Evolutionary conservation across 2,797 vertebrate species (phyloP).

Genomic region (Catostomus latipinnis): DNA sequence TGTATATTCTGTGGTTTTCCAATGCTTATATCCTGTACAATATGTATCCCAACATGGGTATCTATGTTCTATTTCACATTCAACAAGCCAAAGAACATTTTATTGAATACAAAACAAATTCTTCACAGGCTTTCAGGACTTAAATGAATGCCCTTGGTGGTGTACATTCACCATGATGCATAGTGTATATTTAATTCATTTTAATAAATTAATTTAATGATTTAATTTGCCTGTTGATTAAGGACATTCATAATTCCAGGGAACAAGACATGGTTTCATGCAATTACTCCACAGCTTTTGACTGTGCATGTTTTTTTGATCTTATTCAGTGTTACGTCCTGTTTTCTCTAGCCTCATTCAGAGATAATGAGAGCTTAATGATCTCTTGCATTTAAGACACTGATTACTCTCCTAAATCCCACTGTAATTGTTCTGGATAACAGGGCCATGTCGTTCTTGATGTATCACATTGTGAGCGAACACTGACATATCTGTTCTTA

Average conservation of each 20-base stretch:
- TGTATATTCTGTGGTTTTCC: neutral
- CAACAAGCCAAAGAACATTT: neutral
- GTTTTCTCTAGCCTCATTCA: constrained; percentile 53
- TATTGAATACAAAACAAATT: constrained; percentile 5
- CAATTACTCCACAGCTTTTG: neutral
- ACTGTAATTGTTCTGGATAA: constrained; percentile 63
- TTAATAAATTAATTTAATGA: constrained; percentile 32
- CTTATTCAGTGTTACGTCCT: constrained; percentile 29
- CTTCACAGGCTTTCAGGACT: constrained; percentile 1
- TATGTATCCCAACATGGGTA: neutral
- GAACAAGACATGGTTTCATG: constrained; percentile 10
- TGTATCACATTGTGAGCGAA: constrained; percentile 56
- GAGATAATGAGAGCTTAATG: constrained; percentile 64
- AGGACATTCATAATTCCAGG: constrained; percentile 4
- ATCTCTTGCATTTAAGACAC: constrained; percentile 57
- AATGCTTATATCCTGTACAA: neutral
- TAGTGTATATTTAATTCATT: constrained; percentile 27
- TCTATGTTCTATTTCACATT: neutral
- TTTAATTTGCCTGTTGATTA: constrained; percentile 4
- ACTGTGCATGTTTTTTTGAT: constrained; percentile 35
- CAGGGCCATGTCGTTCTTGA: constrained; percentile 51
- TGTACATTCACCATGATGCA: constrained; percentile 14
- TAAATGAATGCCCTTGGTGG: neutral
- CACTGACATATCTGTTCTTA: constrained; percentile 8
- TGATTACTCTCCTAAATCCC: constrained; percentile 66